Base-by-base conservation (phyloP, 1,140 invertebrate species). In the Delia radicum region DNA sequence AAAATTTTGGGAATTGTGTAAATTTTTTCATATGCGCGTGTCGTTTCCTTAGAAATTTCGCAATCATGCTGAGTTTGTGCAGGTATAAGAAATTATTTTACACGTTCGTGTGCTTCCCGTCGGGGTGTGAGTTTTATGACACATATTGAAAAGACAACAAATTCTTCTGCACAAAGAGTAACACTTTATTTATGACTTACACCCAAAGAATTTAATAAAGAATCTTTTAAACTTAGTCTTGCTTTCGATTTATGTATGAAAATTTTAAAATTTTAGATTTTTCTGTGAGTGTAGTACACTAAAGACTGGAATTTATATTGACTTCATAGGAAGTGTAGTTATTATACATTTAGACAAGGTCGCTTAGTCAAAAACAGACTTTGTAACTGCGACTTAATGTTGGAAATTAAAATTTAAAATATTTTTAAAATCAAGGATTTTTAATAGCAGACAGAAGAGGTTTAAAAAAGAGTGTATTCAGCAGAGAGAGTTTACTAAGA, bases 171-270 rank as follows among this genome's bases (percentile, higher is more conserved):
- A 37, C 18, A 48, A 48, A 12, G 18, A 21, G n/a, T 55, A 80
- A 78, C 81, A 82, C 80, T 81, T 82, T 80, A 82, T 82, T 82
- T 82, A 82, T 78, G 81, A 82, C 80, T 77, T 65, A 12, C 26
- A 29, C 62, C 29, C 62, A 4, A 15, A n/a, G n/a, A n/a, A n/a
- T n/a, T n/a, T n/a, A n/a, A n/a, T n/a, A n/a, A n/a, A n/a, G n/a
- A n/a, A n/a, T n/a, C n/a, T n/a, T n/a, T n/a, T n/a, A n/a, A n/a
- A n/a, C n/a, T n/a, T n/a, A n/a, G n/a, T n/a, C n/a, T n/a, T n/a
- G n/a, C n/a, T n/a, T n/a, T n/a, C n/a, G n/a, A n/a, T n/a, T n/a
- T n/a, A n/a, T n/a, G n/a, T n/a, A n/a, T n/a, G n/a, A n/a, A n/a
- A n/a, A n/a, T n/a, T n/a, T n/a, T n/a, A n/a, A n/a, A n/a, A n/a